Evolutionary conservation across 2,113 vertebrate genomes (phyloP), one percentile per base, ranked within the genome.

Genomic region (Felis catus): DNA sequence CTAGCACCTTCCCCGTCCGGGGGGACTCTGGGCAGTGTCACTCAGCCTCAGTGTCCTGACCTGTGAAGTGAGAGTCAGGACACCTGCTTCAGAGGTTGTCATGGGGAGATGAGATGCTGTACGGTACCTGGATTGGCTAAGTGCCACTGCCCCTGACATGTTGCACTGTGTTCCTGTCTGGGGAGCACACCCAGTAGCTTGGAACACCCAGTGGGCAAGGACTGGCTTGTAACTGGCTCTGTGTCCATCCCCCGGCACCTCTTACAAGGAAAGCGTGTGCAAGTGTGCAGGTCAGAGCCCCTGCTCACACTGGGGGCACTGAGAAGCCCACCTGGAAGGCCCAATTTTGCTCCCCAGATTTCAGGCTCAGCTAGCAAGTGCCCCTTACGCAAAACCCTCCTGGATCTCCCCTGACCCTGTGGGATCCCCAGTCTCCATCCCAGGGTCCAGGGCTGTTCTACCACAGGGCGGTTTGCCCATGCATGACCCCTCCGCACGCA

Each of bases 141-240:
- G 21, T n/a, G 39, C 45, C 53, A 36, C 45, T 33, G 82, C 33
- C 45, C 61, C 71, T 51, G 10, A 36, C 0, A 8, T 29, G 51
- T 27, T 4, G 4, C 2, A 16, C 3, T 3, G 13, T 1, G 21
- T 15, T 76, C 61, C 51, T 15, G 2, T 18, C 15, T 1, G 0
- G 1, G 39, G 78, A 70, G 9, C 83, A 68, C 0, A 29, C 51
- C 48, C 79, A 29, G 39, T 12, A 19, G n/a, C 74, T 10, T 9
- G 31, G 63, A 66, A 87, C 81, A 87, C 90, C 39, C n/a, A 16
- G 80, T 13, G 48, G 73, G n/a, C 73, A 63, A 70, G 76, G 68
- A 78, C 39, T 51, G 87, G 76, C 74, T 58, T 7, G 14, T 36
- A 76, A n/a, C 14, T 14, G 90, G 19, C 23, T 36, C 2, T 4